A percentile compares a stretch with the other conserved stretches of the same genome.
Evolutionary conservation across 2,797 vertebrate species (phyloP).

Genomic region (Balearica regulorum): DNA sequence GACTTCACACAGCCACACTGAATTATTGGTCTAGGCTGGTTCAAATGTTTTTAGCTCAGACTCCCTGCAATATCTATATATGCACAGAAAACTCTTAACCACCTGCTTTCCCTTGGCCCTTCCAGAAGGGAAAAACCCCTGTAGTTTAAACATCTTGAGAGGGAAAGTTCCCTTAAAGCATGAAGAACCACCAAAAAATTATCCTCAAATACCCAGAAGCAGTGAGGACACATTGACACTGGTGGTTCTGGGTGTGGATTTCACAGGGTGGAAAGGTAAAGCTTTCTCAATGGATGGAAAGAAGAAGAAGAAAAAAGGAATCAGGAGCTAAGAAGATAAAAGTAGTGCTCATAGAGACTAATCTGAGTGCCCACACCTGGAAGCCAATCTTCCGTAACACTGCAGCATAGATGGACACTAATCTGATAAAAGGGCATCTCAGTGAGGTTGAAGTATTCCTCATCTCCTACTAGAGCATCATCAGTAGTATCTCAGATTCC

Average conservation of each 20-base stretch:
- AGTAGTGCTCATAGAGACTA: neutral
- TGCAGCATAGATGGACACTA: too few relatives aligned
- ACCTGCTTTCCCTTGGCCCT: neutral
- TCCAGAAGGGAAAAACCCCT: neutral
- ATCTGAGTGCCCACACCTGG: neutral
- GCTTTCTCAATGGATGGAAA: neutral
- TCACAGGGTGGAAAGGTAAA: neutral
- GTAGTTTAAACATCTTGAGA: neutral
- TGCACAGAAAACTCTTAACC: neutral
- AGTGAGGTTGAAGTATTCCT: neutral
- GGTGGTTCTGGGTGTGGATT: neutral
- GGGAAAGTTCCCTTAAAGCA: neutral
- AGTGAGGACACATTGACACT: neutral
- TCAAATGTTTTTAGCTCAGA: neutral
- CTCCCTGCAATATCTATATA: neutral
- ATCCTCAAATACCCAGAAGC: neutral
- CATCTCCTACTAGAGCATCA: neutral
- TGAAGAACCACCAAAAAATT: neutral
- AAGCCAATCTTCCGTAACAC: neutral
- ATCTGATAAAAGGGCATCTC: neutral
- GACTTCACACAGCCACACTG: neutral
- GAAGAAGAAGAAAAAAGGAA: neutral
- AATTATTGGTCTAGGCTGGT: neutral
- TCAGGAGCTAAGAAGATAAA: neutral
- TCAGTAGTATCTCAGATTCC: neutral